phyloP scores from a whole-genome alignment of 1,140 invertebrate species.

The Ceratina japonica region DNA sequence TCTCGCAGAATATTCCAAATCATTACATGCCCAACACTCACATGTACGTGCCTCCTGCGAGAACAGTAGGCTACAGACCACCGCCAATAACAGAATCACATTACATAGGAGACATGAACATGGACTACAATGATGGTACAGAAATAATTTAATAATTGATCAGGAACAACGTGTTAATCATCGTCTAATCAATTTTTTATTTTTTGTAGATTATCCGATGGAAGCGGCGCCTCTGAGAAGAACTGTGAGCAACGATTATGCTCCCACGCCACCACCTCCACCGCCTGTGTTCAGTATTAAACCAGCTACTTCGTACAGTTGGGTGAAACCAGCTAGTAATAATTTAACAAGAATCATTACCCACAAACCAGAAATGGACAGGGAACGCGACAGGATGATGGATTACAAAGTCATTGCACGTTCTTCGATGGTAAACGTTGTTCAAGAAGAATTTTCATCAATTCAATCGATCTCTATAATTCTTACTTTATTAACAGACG shows the following conservation, averaged over 20 bases:
- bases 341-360: conserved; percentile 57
- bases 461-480: conserved; percentile 11
- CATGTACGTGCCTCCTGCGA: conserved; percentile 39
- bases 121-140: conserved; percentile 70
- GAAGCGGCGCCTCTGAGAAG: conserved; percentile 71
- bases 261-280: conserved; percentile 73
- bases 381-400: conserved; percentile 68
- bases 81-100: conserved; percentile 64
- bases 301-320: conserved; percentile 68
- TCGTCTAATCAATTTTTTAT: background rate
- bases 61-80: conserved; percentile 63
- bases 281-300: conserved; percentile 76
- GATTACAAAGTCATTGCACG: conserved; percentile 71
- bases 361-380: conserved; percentile 64
- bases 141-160: conserved; percentile 3
- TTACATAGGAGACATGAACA: conserved; percentile 69
- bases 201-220: conserved; percentile 69
- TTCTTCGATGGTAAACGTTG: conserved; percentile 63
- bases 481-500: conserved; percentile 49
- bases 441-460: too few relatives aligned
- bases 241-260: conserved; percentile 77
- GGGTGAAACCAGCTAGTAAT: conserved; percentile 69
- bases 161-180: too few relatives aligned
- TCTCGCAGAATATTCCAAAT: conserved; percentile 57
- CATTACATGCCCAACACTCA: conserved; percentile 54